Conservation (phyloP, 2,113 vertebrate genomes). For the Bos taurus region ARS-UCD2.0 NC_037350.1:23605001-23605500, state of each 20-base stretch:
- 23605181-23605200: neutral
- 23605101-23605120: neutral
- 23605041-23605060: neutral
- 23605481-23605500: neutral
- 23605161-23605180: neutral
- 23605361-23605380: neutral
- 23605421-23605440: neutral
- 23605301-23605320: neutral
- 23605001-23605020: neutral
- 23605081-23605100: neutral
- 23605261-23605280: neutral
- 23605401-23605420: neutral
- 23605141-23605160: neutral
- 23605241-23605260: neutral
- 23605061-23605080: neutral
- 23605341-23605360: neutral
- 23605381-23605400: neutral
- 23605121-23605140: neutral
- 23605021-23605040: neutral
- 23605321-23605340: neutral
- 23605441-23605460: neutral
- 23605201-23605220: fast-evolving
- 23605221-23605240: neutral
- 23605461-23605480: neutral
- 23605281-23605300: neutral